Base-by-base conservation (phyloP, 1,140 invertebrate species). In the Drosophila bipectinata region DNA sequence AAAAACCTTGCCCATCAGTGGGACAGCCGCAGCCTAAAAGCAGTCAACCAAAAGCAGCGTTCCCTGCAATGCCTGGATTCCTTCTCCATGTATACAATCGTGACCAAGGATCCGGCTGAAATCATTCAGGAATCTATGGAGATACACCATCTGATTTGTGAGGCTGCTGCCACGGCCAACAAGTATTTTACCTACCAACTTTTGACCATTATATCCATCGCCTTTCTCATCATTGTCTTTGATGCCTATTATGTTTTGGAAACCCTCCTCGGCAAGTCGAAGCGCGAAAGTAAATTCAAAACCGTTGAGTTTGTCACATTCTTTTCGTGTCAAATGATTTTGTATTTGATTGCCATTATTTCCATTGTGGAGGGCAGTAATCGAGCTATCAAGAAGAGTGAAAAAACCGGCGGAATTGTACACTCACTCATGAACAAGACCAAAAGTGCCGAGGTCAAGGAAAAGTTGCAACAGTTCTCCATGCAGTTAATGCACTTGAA, bases 121-220 rank as follows among this genome's bases (percentile, higher is more conserved):
- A 91, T 91, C 2, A 91, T 91, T n/a, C 90, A 91, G n/a, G 90
- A 91, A 45, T 91, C 90, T n/a, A 91, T 91, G 90, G 90, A 91
- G 58, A 92, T 92, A 53, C 91, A 92, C 75, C 80, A 90, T n/a
- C 12, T 92, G 37, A 90, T 92, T 8, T 92, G 91, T 47, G 91
- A 92, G 48, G 90, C 91, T 39, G 91, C 91, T 2, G 83, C 87
- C 6, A 91, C 90, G 32, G 90, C 91, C 1, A 92, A 92, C 75
- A 91, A 92, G 66, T 92, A 91, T 45, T 92, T 92, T 8, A 92
- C 91, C 54, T 91, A 90, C 52, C 91, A 92, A 52, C 57, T 92
- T 18, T 37, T 92, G 12, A 91, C 91, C 15, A 92, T 92, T 47
- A 90, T 91, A 15, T 91, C 89, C 4, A 91, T 92, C 37, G 90